Percentiles rank a stretch among this genome's conserved stretches.
These are phyloP conservation scores for Girardinichthys multiradiatus DNA, from an alignment of 2,113 vertebrate genomes.

Conservation along the genomic window DNA sequence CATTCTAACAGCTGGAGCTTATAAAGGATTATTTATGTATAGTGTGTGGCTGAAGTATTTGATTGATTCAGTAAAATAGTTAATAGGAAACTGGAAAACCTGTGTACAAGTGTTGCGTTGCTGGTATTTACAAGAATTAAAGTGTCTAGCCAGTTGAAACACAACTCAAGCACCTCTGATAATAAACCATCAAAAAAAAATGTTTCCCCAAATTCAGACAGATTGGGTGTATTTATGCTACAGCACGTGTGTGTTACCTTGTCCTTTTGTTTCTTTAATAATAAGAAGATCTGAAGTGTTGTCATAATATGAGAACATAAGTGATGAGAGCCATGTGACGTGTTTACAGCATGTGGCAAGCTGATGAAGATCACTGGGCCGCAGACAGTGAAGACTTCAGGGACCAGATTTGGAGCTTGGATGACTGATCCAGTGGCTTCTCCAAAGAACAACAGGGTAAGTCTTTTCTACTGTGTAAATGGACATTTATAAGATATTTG, in stretches of 20 bases:
- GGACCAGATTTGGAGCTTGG: slow-evolving; percentile 97
- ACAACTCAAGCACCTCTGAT: slow-evolving; percentile 27
- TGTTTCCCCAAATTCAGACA: slow-evolving; percentile 4
- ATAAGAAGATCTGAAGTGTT: not conserved
- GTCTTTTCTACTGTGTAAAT: not conserved
- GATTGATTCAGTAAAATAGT: slow-evolving; percentile 50
- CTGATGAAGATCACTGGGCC: slow-evolving; percentile 98
- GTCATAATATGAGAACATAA: slow-evolving; percentile 41
- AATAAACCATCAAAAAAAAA: slow-evolving; percentile 27
- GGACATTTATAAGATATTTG: too few species aligned
- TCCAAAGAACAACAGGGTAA: slow-evolving; percentile 90
- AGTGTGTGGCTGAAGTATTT: slow-evolving; percentile 18
- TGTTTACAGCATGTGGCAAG: slow-evolving; percentile 91
- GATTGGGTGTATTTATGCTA: not conserved
- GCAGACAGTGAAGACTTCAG: slow-evolving; percentile 94
- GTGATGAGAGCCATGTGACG: slow-evolving; percentile 39
- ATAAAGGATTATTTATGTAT: slow-evolving; percentile 21
- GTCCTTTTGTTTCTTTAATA: not conserved
- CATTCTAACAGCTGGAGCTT: slow-evolving; percentile 46
- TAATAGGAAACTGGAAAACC: slow-evolving; percentile 32
- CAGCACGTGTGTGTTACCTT: slow-evolving; percentile 2
- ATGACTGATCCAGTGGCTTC: slow-evolving; percentile 95
- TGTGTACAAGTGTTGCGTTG: slow-evolving; percentile 40
- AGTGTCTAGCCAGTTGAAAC: slow-evolving; percentile 34
- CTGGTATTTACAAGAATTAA: slow-evolving; percentile 51